phyloP scores from a whole-genome alignment of 2,113 vertebrate genomes.

The Eulacestoma nigropectus region DNA sequence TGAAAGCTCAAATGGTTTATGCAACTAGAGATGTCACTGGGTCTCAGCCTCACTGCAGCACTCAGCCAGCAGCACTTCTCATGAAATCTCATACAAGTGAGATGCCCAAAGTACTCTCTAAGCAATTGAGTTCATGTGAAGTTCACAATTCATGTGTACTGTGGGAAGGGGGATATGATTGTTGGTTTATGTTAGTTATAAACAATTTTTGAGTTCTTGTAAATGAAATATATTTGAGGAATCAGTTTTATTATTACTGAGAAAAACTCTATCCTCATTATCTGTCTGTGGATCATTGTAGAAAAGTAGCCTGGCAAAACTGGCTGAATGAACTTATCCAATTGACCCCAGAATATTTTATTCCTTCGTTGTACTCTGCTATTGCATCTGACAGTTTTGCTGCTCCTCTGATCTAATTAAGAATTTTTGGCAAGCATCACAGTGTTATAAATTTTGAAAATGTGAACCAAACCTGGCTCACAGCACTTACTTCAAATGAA shows the following conservation, averaged over 20 bases:
- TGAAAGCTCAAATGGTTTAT: not conserved
- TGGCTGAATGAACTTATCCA: conserved; percentile 64
- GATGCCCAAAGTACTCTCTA: not conserved
- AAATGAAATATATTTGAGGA: conserved; percentile 27
- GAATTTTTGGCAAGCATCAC: conserved; percentile 51
- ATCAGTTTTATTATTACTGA: conserved; percentile 54
- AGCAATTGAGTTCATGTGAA: not conserved
- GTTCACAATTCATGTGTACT: not conserved
- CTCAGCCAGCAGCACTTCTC: not conserved
- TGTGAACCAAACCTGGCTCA: conserved; percentile 20
- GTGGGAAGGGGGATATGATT: not conserved
- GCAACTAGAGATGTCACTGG: not conserved
- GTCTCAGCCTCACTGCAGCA: not conserved
- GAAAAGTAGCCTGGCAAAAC: conserved; percentile 61
- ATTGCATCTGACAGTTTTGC: conserved; percentile 54
- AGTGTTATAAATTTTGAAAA: conserved; percentile 54
- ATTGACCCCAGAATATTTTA: conserved; percentile 68
- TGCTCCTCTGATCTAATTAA: conserved; percentile 57
- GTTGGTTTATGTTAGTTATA: conserved; percentile 8
- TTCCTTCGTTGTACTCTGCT: conserved; percentile 48
- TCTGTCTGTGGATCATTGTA: conserved; percentile 47
- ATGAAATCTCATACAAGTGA: not conserved
- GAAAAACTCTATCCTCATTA: conserved; percentile 51
- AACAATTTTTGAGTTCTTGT: not conserved
- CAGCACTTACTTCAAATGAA: conserved; percentile 24